These are phyloP conservation scores for Ia io DNA, from an alignment of 2,113 vertebrate genomes.

Conservation along the genomic window DNA sequence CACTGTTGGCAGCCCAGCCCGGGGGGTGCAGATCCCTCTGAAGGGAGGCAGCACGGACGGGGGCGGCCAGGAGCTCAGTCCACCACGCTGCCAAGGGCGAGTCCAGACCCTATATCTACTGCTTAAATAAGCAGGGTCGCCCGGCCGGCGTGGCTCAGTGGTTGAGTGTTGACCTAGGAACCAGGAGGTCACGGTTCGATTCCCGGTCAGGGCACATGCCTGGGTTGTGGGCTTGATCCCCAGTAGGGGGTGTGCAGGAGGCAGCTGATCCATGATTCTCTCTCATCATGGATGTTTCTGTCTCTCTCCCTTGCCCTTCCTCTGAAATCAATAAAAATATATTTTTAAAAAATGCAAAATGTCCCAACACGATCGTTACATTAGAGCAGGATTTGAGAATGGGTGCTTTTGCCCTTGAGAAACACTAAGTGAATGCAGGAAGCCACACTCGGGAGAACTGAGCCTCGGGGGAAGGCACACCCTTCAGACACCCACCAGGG, in stretches of 20 bases:
- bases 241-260: too few relatives aligned
- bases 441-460: neutral
- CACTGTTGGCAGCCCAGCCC: neutral
- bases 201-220: too few relatives aligned
- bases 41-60: accelerated
- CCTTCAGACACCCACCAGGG: neutral
- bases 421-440: neutral
- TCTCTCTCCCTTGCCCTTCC: too few relatives aligned
- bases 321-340: too few relatives aligned
- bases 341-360: neutral
- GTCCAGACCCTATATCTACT: neutral
- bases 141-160: too few relatives aligned
- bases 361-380: neutral
- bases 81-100: neutral
- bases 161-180: too few relatives aligned
- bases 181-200: too few relatives aligned
- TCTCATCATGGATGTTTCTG: too few relatives aligned
- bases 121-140: too few relatives aligned
- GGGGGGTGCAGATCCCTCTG: accelerated
- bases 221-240: too few relatives aligned
- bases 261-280: too few relatives aligned
- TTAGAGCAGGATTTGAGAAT: neutral
- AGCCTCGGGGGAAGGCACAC: accelerated
- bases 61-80: too few relatives aligned
- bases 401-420: neutral